Percentiles rank a stretch among this genome's conserved stretches.
These are phyloP conservation scores for Cydia fagiglandana DNA, from an alignment of 1,140 invertebrate genomes.

Conservation along the genomic window DNA sequence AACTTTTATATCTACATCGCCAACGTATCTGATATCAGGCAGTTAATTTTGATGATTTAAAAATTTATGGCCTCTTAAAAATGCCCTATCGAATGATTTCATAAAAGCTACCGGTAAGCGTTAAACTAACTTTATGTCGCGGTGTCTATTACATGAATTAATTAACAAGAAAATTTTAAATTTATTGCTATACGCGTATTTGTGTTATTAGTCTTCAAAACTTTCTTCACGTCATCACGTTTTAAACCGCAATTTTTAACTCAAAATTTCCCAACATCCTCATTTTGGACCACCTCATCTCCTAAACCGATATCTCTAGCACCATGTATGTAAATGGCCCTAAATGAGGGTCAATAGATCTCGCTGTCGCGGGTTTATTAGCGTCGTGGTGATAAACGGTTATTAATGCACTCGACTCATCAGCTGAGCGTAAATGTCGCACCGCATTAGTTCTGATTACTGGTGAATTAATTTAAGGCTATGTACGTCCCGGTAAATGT, in stretches of 20 bases:
- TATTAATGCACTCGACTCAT: conserved; percentile 54
- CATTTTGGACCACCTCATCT: conserved; percentile 14
- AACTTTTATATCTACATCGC: conserved; percentile 33
- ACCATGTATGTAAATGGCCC: conserved; percentile 31
- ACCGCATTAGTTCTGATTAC: conserved; percentile 54
- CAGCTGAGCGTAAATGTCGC: conserved; percentile 56
- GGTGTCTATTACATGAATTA: conserved; percentile 16
- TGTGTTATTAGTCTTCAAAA: conserved; percentile 31
- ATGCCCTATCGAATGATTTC: conserved; percentile 21
- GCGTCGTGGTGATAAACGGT: conserved; percentile 57
- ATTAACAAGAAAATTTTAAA: not conserved
- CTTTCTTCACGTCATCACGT: not conserved
- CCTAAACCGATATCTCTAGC: conserved; percentile 13
- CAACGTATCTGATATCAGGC: conserved; percentile 37
- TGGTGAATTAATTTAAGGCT: conserved; percentile 30
- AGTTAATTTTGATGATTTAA: conserved; percentile 40
- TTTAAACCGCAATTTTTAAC: not conserved
- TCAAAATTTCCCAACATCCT: not conserved
- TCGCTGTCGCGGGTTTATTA: conserved; percentile 54
- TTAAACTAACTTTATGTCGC: not conserved
- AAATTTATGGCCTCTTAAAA: conserved; percentile 26
- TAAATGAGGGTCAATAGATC: conserved; percentile 45
- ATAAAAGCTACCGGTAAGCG: conserved; percentile 23
- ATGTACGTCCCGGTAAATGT: not conserved
- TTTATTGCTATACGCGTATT: conserved; percentile 15